These are phyloP conservation scores for Poecile montanus DNA, from an alignment of 2,797 vertebrate species.

Conservation along the genomic window DNA sequence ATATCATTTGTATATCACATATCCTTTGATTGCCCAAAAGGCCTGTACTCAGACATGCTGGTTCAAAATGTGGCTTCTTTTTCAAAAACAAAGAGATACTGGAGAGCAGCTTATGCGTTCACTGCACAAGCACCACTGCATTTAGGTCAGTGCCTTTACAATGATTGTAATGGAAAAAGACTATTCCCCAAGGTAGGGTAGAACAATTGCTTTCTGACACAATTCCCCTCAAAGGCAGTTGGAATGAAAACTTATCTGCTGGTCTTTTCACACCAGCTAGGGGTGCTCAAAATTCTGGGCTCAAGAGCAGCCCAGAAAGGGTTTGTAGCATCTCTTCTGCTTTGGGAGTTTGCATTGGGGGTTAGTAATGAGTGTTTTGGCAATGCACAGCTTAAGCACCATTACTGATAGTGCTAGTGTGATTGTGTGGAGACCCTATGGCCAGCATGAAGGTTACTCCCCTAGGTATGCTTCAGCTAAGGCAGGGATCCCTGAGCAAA, in stretches of 20 bases:
- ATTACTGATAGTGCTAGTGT: not conserved
- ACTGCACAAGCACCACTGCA: not conserved
- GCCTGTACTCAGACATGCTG: not conserved
- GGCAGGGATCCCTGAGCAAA: not conserved
- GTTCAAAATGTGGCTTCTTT: not conserved
- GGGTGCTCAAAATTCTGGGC: not conserved
- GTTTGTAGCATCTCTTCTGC: not conserved
- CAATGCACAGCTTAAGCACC: not conserved
- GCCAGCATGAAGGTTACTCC: not conserved
- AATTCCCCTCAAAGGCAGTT: not conserved
- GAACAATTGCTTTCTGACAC: not conserved
- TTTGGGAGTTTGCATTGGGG: fast-evolving
- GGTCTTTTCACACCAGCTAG: not conserved
- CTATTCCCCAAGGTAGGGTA: not conserved
- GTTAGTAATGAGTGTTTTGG: not conserved
- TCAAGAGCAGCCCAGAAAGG: not conserved
- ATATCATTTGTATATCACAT: not conserved
- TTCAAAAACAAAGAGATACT: not conserved
- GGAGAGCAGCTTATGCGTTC: not conserved
- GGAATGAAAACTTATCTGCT: not conserved
- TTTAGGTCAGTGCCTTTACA: not conserved
- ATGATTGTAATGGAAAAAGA: not conserved
- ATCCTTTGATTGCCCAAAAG: not conserved
- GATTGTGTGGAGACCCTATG: not conserved
- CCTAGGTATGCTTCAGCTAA: not conserved